Conservation (phyloP, 2,797 vertebrate species). For the Pseudocheirus occidentalis region DNA sequence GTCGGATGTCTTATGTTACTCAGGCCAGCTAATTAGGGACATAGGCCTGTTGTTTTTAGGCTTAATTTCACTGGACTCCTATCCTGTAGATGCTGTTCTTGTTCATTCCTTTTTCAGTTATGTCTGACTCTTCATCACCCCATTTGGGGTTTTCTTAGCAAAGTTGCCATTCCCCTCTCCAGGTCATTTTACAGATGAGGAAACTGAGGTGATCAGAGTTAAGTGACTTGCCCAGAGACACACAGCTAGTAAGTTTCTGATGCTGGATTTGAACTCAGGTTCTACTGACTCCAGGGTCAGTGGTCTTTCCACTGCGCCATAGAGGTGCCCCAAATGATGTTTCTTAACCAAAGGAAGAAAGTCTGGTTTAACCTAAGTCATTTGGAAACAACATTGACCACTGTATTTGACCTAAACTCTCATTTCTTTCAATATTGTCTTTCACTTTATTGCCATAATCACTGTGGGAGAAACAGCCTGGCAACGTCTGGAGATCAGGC, state of each 20-base stretch:
- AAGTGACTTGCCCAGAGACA: not conserved
- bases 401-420: not conserved
- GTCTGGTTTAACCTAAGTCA: not conserved
- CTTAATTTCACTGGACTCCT: not conserved
- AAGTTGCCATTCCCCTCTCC: not conserved
- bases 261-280: not conserved
- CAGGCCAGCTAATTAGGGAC: not conserved
- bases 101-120: not conserved
- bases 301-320: not conserved
- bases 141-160: not conserved
- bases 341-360: not conserved
- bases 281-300: not conserved
- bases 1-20: not conserved
- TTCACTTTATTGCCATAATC: not conserved
- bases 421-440: not conserved
- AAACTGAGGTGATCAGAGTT: not conserved
- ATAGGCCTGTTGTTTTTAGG: not conserved
- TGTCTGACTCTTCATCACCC: not conserved
- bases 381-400: not conserved
- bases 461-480: not conserved
- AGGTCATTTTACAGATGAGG: not conserved
- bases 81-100: not conserved
- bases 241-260: not conserved
- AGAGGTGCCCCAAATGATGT: not conserved
- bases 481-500: not conserved